Conservation (phyloP, 2,113 vertebrate species). For the Lasiurus cinereus region DNA sequence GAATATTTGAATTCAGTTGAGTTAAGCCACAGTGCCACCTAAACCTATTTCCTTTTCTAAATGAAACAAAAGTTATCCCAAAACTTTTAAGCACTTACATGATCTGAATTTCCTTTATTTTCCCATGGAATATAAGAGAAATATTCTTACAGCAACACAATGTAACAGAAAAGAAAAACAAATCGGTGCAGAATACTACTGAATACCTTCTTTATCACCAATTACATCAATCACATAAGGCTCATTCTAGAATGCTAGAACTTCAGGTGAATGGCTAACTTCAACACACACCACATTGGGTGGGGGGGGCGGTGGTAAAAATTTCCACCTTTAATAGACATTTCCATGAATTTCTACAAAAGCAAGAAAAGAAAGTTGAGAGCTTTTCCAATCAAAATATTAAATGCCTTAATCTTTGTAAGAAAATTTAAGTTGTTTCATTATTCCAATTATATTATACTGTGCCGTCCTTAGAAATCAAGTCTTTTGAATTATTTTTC, state of each 20-base stretch:
- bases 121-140: conserved; percentile 66
- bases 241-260: conserved; percentile 59
- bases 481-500: conserved; percentile 51
- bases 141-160: conserved; percentile 35
- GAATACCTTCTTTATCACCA: conserved; percentile 61
- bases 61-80: conserved; percentile 52
- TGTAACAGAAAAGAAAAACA: conserved; percentile 63
- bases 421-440: conserved; percentile 89
- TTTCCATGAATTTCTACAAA: conserved; percentile 79
- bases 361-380: conserved; percentile 67
- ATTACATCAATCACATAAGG: not conserved
- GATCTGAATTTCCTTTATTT: conserved; percentile 65
- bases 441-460: conserved; percentile 86
- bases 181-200: not conserved
- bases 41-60: conserved; percentile 76
- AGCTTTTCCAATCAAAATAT: conserved; percentile 80
- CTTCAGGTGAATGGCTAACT: not conserved
- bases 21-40: conserved; percentile 44
- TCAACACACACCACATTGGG: too few relatives aligned
- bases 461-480: conserved; percentile 66
- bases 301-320: not conserved
- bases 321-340: conserved; percentile 57
- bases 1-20: conserved; percentile 61
- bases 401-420: conserved; percentile 80
- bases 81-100: conserved; percentile 51